Evolutionary conservation across 2,113 vertebrate genomes (phyloP), one percentile per base, ranked within the genome.

Genomic region (Ardeotis arabs): DNA sequence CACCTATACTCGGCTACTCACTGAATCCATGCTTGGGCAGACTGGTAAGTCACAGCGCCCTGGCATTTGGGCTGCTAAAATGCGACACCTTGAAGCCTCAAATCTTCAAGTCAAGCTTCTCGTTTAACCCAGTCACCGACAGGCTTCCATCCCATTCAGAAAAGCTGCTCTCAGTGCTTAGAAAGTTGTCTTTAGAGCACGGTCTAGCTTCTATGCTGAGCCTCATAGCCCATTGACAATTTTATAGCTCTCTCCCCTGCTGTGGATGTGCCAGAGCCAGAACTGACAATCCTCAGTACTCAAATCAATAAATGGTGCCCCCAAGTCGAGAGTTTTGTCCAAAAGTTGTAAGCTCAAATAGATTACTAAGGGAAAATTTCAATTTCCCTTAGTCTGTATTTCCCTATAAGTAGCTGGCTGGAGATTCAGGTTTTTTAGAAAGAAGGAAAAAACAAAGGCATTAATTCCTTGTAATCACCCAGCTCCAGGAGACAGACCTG

Each of bases 381-480:
- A 20, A 17, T 85, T 91, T 94, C n/a, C 59, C 58, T 39, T 69
- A 55, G 80, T 53, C 64, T 2, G 6, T 90, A 22, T 89, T 92
- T 93, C 53, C 70, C 49, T 75, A 9, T n/a, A 28, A 44, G 52
- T 60, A 69, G 20, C 4, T 90, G 67, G 66, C 69, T 84, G 47
- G 84, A 89, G 50, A 82, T 76, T 14, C 62, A 37, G 13, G 14
- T 58, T 69, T 69, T 89, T 87, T 33, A 79, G 60, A 87, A 89
- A 27, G 69, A 72, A 72, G 16, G 44, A 44, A 85, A 79, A 69
- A 87, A 87, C 74, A 92, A 96, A 89, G 55, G 28, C 66, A 62
- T 92, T 79, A 81, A 89, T 96, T 95, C 92, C 74, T 58, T 79
- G 17, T 75, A 87, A 92, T 83, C 62, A 66, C 85, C 25, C 68